A percentile compares a stretch with the other conserved stretches of the same genome.
Conservation (phyloP, 2,113 vertebrate genomes). For the Apeltes quadracus region DNA sequence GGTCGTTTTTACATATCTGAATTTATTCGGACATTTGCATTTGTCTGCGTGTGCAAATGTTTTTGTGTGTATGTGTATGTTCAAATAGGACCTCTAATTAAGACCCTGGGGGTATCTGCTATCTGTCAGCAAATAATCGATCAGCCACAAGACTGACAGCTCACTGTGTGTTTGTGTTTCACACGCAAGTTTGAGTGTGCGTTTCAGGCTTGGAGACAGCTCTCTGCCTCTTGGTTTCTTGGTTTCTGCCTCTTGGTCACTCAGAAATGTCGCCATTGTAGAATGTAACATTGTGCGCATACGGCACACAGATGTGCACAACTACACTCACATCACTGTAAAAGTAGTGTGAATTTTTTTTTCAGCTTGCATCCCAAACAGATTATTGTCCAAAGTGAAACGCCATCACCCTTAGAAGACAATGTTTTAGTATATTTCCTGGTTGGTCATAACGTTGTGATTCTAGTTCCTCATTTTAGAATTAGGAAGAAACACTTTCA, state of each 20-base stretch:
- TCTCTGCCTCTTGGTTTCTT: conserved; percentile 34
- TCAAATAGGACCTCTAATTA: conserved; percentile 79
- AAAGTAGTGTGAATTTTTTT: conserved; percentile 18
- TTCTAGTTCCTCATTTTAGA: neutral
- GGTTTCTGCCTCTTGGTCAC: conserved; percentile 44
- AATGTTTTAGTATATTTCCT: conserved; percentile 6
- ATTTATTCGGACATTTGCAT: conserved; percentile 38
- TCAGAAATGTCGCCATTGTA: conserved; percentile 28
- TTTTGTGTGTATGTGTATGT: conserved; percentile 36
- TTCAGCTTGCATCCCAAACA: conserved; percentile 1
- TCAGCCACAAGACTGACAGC: conserved; percentile 70
- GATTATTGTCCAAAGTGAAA: conserved; percentile 6
- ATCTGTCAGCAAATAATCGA: conserved; percentile 77
- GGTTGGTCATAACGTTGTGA: neutral
- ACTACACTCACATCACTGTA: neutral
- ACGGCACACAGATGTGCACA: neutral
- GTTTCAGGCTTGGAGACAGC: conserved; percentile 14
- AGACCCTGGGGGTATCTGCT: conserved; percentile 77
- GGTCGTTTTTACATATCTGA: conserved; percentile 23
- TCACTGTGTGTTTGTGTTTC: conserved; percentile 37
- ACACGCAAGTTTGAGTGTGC: neutral
- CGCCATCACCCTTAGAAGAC: neutral
- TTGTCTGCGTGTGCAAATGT: conserved; percentile 32
- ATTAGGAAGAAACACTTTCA: neutral
- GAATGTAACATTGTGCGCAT: conserved; percentile 15